Base-by-base conservation (phyloP, 2,113 vertebrate genomes). In the Catharus bicknelli region DNA sequence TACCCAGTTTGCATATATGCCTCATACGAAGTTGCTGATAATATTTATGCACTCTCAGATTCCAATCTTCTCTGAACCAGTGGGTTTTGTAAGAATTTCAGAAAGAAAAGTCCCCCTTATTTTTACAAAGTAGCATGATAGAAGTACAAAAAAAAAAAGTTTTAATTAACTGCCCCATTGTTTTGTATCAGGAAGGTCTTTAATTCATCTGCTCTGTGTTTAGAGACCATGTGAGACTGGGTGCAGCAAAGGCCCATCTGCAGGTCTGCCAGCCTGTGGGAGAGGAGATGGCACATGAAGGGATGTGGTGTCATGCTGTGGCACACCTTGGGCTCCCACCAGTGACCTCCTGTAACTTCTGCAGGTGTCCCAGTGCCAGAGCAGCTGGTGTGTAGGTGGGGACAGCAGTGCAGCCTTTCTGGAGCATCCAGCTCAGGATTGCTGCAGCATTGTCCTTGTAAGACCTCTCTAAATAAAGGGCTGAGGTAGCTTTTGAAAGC, bases 91-190 rank as follows among this genome's bases (percentile, higher is more conserved):
- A 90, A 93, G 57, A 61, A 43, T 87, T 88, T 80, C 83, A 76
- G 85, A 62, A 74, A 66, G 55, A 69, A 58, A 81, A 87, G 38
- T 25, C 30, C 30, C 74, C 27, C 73, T 9, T 95, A 95, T 87
- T 97, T 97, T 97, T 97, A 91, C 86, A 86, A 58, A 84, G 27
- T 68, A 82, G 47, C 62, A 38, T 51, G 47, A 83, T 21, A 92
- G 45, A 93, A 75, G 47, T 26, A 43, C 69, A 93, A 94, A 96
- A 93, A 96, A 95, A 93, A 85, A 30, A 2, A 67, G 20, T 94
- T 94, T 91, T 83, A 75, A 88, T 73, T 80, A 70, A 66, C 78
- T 34, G 25, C 32, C n/a, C 21, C 36, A 3, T 62, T 43, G 13
- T 51, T 92, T 76, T 66, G 2, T 67, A 34, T 69, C n/a, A 72